Evolutionary conservation across 2,888 invertebrate species (phyloP).

Genomic region (Luffia ferchaultella): DNA sequence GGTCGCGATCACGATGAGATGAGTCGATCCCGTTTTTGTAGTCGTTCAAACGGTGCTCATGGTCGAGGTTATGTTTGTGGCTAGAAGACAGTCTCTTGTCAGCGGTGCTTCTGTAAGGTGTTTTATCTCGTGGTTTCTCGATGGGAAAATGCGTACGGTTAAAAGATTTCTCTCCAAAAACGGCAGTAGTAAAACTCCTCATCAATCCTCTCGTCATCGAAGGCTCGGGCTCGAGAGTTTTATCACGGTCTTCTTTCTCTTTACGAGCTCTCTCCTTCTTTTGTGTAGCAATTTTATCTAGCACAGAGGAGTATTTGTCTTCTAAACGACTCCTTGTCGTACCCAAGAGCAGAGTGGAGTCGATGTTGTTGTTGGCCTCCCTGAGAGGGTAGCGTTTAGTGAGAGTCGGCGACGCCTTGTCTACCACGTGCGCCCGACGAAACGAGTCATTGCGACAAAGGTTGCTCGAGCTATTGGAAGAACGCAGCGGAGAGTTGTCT

Average conservation of each 20-base stretch:
- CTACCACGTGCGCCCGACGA: constrained; percentile 46
- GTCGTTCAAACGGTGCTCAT: constrained; percentile 43
- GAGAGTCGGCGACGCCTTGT: constrained; percentile 46
- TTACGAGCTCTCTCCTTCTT: constrained; percentile 60
- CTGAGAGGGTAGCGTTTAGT: constrained; percentile 51
- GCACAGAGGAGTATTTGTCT: constrained; percentile 80
- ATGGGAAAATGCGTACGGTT: constrained; percentile 63
- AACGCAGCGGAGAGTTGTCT: constrained; percentile 48
- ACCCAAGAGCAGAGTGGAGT: constrained; percentile 45
- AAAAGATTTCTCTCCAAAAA: constrained; percentile 72
- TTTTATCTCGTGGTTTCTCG: constrained; percentile 69
- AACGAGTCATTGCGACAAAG: constrained; percentile 56
- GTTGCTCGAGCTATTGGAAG: constrained; percentile 32
- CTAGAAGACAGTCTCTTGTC: constrained; percentile 44
- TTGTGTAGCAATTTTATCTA: constrained; percentile 73
- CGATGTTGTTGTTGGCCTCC: constrained; percentile 55
- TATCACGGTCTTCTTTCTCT: constrained; percentile 69
- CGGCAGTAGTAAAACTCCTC: constrained; percentile 77
- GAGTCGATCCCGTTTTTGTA: constrained; percentile 46
- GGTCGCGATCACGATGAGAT: constrained; percentile 29
- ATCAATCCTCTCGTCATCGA: constrained; percentile 56
- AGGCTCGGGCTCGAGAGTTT: constrained; percentile 72
- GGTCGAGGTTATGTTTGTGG: constrained; percentile 34
- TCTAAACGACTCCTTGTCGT: constrained; percentile 75
- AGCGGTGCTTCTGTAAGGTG: constrained; percentile 65